phyloP scores from a whole-genome alignment of 1,140 invertebrate genomes.

The Plutomurus gul region DNA sequence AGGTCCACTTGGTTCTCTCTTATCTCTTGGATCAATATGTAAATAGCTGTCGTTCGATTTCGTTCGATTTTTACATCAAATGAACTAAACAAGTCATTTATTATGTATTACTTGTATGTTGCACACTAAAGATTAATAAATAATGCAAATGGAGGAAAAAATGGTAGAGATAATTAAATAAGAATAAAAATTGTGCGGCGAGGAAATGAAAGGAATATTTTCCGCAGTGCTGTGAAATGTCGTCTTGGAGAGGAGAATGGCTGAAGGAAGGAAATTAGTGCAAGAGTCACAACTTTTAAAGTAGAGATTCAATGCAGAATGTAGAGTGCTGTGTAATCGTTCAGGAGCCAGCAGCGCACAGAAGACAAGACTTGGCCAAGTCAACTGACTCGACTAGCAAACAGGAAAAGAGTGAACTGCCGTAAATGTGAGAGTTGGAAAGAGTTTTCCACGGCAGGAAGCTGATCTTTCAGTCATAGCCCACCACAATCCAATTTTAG shows the following conservation, averaged over 20 bases:
- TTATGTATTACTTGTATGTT: no score
- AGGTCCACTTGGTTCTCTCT: no score
- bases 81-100: background rate
- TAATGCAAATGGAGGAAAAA: no score
- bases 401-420: slow-evolving; percentile 28
- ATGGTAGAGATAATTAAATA: no score
- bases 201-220: no score
- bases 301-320: background rate
- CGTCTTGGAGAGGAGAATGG: no score
- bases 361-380: background rate
- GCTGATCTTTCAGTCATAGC: slow-evolving; percentile 25
- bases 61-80: slow-evolving; percentile 16
- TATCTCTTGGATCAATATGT: slow-evolving; percentile 10
- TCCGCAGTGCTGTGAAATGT: no score
- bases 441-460: slow-evolving; percentile 36
- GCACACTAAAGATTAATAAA: no score
- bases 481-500: slow-evolving; percentile 42
- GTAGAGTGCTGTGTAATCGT: background rate
- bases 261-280: background rate
- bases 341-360: background rate
- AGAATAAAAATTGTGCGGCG: no score
- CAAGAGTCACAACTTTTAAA: background rate
- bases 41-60: slow-evolving; percentile 1
- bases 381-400: background rate
- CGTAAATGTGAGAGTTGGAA: background rate